Percentiles rank a stretch among this genome's conserved stretches.
Conservation (phyloP, 2,888 invertebrate genomes). For the Andrena chrysosceles region DNA sequence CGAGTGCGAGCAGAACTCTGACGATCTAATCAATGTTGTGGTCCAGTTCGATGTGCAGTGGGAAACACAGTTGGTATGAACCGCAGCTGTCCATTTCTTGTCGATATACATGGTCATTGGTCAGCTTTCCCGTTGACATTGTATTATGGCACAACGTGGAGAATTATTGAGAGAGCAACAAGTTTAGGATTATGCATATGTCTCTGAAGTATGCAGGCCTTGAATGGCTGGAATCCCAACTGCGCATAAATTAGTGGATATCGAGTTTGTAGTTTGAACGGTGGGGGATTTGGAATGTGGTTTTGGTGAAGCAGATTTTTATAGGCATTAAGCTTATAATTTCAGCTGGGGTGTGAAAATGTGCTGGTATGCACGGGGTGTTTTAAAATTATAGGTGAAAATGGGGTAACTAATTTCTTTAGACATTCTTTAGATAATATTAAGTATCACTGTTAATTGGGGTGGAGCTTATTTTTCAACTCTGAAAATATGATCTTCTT, state of each 20-base stretch:
- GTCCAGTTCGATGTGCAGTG: conserved; percentile 17
- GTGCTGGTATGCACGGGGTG: not conserved
- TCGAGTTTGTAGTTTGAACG: not conserved
- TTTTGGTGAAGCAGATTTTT: not conserved
- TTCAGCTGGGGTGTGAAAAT: not conserved
- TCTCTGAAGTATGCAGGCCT: not conserved
- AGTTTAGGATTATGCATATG: not conserved
- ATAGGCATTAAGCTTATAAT: not conserved
- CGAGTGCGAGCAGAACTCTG: not conserved
- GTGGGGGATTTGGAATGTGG: not conserved
- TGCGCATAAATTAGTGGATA: not conserved
- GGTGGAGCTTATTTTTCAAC: too few species aligned
- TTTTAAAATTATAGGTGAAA: not conserved
- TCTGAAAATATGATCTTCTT: too few species aligned
- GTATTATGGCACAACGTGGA: not conserved
- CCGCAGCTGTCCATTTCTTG: conserved; percentile 3
- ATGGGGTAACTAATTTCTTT: not conserved
- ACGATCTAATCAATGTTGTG: not conserved
- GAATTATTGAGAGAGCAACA: not conserved
- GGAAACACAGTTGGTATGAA: not conserved
- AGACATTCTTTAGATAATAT: not conserved
- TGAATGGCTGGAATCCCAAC: not conserved
- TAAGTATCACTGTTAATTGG: too few species aligned
- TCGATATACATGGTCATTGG: not conserved
- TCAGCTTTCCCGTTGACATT: not conserved